Conservation (phyloP, 1,140 invertebrate species). For the Calycopis cecrops region DNA sequence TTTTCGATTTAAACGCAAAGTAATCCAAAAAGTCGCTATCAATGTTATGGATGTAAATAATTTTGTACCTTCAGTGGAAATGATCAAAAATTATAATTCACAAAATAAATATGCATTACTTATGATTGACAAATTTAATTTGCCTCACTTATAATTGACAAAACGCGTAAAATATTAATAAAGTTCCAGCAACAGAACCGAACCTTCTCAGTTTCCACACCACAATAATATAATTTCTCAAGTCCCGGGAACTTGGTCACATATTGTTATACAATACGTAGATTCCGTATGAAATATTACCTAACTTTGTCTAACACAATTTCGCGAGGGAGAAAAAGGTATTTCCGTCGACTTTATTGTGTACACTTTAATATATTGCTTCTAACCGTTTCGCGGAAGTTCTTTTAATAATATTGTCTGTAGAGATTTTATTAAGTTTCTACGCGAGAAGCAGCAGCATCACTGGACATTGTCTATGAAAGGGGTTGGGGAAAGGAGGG, state of each 20-base stretch:
- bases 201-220: conserved; percentile 4
- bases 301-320: conserved; percentile 16
- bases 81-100: no score
- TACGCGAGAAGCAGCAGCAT: no score
- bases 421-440: no score
- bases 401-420: neutral
- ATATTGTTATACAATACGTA: conserved; percentile 5
- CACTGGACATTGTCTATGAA: no score
- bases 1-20: no score
- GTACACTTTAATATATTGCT: conserved; percentile 6
- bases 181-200: neutral
- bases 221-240: conserved; percentile 13
- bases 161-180: neutral
- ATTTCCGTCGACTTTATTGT: neutral
- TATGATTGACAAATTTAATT: conserved; percentile 1
- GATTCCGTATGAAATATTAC: conserved; percentile 15
- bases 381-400: neutral
- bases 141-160: neutral
- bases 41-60: no score
- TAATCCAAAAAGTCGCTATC: no score
- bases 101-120: no score
- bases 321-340: conserved; percentile 13
- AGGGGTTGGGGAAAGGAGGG: no score
- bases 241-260: conserved; percentile 12
- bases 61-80: no score